These are phyloP conservation scores for Cheilosia urbana DNA, from an alignment of 2,888 invertebrate genomes.

Conservation along the genomic window DNA sequence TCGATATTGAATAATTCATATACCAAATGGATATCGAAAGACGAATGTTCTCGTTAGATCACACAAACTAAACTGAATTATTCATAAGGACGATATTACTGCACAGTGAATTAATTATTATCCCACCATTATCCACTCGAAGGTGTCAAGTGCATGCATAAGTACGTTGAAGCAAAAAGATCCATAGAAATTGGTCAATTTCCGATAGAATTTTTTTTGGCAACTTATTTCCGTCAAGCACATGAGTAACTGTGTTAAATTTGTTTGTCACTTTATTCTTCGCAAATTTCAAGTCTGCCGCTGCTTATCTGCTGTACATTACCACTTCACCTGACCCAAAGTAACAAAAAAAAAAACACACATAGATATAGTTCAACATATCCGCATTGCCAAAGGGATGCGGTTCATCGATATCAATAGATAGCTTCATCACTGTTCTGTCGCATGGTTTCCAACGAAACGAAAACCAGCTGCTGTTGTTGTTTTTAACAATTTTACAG, in stretches of 20 bases:
- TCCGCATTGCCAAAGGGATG: neutral
- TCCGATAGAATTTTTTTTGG: neutral
- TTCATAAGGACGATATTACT: constrained; percentile 67
- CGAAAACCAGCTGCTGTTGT: neutral
- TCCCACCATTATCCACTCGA: constrained; percentile 70
- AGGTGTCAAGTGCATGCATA: constrained; percentile 64
- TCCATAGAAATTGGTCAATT: constrained; percentile 19
- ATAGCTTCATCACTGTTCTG: constrained; percentile 15
- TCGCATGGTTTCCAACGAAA: neutral
- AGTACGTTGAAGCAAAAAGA: neutral
- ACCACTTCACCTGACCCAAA: too few species aligned
- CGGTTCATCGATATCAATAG: constrained; percentile 16
- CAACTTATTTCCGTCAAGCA: neutral
- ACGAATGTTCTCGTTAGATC: constrained; percentile 66
- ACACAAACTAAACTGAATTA: constrained; percentile 61
- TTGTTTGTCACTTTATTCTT: neutral
- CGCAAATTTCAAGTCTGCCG: too few species aligned
- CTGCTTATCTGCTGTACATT: too few species aligned
- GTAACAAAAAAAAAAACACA: too few species aligned
- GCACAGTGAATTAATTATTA: constrained; percentile 70
- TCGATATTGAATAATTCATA: constrained; percentile 71
- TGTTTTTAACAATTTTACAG: neutral
- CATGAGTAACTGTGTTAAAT: neutral
- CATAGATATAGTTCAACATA: too few species aligned
- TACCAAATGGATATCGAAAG: constrained; percentile 67